Percentiles rank a stretch among this genome's conserved stretches.
Conservation (phyloP, 2,113 vertebrate genomes). For the Malurus alboscapulatus region DNA sequence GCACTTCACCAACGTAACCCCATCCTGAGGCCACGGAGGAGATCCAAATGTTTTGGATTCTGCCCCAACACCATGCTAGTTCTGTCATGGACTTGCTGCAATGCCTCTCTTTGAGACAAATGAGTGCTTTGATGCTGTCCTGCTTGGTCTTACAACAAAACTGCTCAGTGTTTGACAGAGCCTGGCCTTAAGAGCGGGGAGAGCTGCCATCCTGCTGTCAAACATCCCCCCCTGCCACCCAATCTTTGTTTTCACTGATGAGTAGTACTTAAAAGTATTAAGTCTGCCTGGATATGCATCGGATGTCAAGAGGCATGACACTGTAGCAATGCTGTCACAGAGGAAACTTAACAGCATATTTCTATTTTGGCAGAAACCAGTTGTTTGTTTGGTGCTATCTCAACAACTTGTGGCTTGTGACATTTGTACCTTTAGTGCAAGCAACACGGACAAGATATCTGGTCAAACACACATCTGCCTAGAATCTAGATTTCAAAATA, state of each 20-base stretch:
- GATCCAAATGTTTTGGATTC: background rate
- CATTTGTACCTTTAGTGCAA: background rate
- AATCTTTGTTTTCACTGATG: background rate
- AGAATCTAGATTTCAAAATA: background rate
- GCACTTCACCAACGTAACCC: background rate
- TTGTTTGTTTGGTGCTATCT: background rate
- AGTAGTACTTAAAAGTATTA: background rate
- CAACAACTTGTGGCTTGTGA: background rate
- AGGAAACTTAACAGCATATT: background rate
- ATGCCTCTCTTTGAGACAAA: background rate
- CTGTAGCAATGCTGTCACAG: background rate
- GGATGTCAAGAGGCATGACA: background rate
- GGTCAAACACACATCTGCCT: background rate
- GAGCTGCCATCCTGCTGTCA: background rate
- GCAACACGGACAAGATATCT: background rate
- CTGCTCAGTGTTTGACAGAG: background rate
- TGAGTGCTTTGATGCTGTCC: rapidly evolving
- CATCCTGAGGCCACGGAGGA: background rate
- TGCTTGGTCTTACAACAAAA: background rate
- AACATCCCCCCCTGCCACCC: background rate
- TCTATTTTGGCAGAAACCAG: background rate
- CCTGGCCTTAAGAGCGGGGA: background rate
- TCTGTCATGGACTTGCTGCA: background rate
- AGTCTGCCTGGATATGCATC: background rate
- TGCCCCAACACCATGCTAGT: background rate